Base-by-base conservation (phyloP, 2,888 invertebrate genomes). In the Isoperla grammatica region DNA sequence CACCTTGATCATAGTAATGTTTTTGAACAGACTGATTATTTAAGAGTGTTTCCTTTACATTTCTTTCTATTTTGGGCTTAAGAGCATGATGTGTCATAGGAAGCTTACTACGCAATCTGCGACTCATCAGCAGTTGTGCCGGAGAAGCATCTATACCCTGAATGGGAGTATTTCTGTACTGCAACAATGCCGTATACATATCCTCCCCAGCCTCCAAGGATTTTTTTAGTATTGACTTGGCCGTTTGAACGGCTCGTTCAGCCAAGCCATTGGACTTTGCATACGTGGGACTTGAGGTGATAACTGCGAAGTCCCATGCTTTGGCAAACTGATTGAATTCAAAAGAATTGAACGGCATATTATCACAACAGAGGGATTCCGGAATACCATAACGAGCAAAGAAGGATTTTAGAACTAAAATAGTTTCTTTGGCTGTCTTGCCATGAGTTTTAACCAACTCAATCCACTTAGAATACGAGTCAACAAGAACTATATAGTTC, bases 241-340 rank as follows among this genome's bases (percentile, higher is more conserved):
- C 59, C 1, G 63, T 66, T 9, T 61, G 40, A 9, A 66, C 64
- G 2, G 60, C 63, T 20, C 61, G 64, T 61, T 70, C 66, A 11
- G 67, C 67, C 29, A 66, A 23, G 1, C 65, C 66, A 54, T 69
- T 69, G 2, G 65, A 65, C 50, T 65, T 56, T 15, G 67, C 63
- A 58, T 68, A 67, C 6, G 57, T 57, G 11, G 68, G 67, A 60
- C 67, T 67, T 1, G 63, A 61, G 1, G 60, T 64, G 12, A 20
- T 56, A 29, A 64, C 23, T 39, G 64, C 48, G 48, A 68, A 66
- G 3, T 63, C 62, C 62, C 61, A 66, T 37, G 65, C 63, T 49
- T 43, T 59, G 15, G 64, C 60, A 64, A 68, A 69, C 37, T 56
- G 35, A 57, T 58, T 50, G 13, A 66, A 65, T 39, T 63, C 59